Evolutionary conservation across 35 echinoderm and acorn worm genomes (phyloP).

Genomic region (Holothuria glaberrima): DNA sequence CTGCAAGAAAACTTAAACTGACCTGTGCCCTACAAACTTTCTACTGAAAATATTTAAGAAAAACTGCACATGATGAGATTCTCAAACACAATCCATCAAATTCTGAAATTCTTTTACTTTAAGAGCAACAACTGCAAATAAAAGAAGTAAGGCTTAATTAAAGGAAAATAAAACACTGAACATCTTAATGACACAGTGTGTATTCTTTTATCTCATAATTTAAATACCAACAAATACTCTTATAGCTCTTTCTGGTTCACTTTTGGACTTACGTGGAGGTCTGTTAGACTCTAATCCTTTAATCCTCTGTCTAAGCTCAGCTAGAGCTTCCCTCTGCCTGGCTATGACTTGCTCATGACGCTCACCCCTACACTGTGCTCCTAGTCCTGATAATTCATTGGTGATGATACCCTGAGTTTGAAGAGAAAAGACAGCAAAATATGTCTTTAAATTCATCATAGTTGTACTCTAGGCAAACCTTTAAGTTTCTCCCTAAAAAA

Average conservation of each 20-base stretch:
- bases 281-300: constrained; percentile 91
- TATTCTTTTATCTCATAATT: too few species aligned
- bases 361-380: constrained; percentile 93
- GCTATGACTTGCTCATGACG: constrained; percentile 84
- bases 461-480: neutral
- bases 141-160: too few species aligned
- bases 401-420: constrained; percentile 82
- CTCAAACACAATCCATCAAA: too few species aligned
- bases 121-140: too few species aligned
- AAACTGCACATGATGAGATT: too few species aligned
- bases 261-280: constrained; percentile 80
- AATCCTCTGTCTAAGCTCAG: constrained; percentile 87
- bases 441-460: neutral
- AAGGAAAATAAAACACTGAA: too few species aligned
- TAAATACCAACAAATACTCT: too few species aligned
- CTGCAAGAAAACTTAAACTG: neutral
- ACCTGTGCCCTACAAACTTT: neutral
- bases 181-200: too few species aligned
- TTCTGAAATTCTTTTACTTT: too few species aligned
- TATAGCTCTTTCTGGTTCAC: too few species aligned
- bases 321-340: constrained; percentile 87
- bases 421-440: neutral
- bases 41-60: too few species aligned
- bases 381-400: constrained; percentile 80
- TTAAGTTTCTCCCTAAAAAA: too few species aligned